Conservation (phyloP, 2,888 invertebrate genomes). For the Sialis lutaria region DNA sequence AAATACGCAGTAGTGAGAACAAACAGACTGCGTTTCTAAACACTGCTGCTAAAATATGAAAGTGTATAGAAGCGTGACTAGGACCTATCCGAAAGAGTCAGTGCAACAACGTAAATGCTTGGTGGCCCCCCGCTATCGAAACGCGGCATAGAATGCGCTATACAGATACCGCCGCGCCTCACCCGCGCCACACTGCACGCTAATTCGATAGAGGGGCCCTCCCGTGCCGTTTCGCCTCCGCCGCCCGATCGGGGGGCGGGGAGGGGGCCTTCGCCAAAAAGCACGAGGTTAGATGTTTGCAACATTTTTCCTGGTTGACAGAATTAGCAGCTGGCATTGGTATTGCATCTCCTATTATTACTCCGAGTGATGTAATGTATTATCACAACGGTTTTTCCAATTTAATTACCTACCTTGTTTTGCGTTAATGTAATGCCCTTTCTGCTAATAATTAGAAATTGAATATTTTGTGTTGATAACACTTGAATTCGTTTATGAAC, state of each 20-base stretch:
- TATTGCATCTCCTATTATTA: background rate
- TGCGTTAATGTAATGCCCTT: no score
- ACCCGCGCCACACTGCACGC: no score
- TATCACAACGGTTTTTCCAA: background rate
- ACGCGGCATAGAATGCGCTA: background rate
- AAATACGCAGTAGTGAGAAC: no score
- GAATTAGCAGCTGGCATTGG: slow-evolving; percentile 23
- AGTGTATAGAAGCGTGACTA: slow-evolving; percentile 2
- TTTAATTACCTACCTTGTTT: no score
- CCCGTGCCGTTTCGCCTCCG: slow-evolving; percentile 11
- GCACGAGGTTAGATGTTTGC: slow-evolving; percentile 17
- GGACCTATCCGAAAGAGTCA: slow-evolving; percentile 6
- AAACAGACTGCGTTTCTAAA: no score
- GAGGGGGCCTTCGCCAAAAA: slow-evolving; percentile 16
- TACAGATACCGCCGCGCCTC: no score
- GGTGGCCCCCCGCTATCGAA: slow-evolving; percentile 10
- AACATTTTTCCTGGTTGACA: slow-evolving; percentile 27
- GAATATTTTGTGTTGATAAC: no score
- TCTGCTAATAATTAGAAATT: no score
- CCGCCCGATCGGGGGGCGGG: slow-evolving; percentile 17
- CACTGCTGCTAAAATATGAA: no score
- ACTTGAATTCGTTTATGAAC: no score
- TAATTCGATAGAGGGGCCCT: no score
- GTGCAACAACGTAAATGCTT: slow-evolving; percentile 9
- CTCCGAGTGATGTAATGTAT: background rate